Evolutionary conservation across 2,888 invertebrate species (phyloP).

Genomic region (Acanthosepion lycidas): DNA sequence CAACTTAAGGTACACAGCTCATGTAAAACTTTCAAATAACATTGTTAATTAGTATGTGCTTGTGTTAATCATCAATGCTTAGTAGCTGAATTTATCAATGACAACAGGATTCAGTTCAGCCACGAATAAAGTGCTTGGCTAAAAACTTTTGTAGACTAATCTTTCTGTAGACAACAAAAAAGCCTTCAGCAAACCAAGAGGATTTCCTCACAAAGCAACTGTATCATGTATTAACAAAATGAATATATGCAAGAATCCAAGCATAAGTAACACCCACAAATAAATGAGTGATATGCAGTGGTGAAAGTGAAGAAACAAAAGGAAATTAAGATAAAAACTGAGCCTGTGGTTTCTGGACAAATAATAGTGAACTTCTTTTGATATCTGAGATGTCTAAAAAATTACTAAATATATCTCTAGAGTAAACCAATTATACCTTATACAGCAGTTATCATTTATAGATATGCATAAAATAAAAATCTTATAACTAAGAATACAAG

Average conservation of each 20-base stretch:
- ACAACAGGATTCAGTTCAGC: not conserved
- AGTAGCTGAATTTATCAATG: not conserved
- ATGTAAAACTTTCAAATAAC: not conserved
- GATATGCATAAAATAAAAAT: not conserved
- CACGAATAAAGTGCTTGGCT: not conserved
- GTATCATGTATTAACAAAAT: not conserved
- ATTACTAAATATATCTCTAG: not conserved
- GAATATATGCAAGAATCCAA: not conserved
- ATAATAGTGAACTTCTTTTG: not conserved
- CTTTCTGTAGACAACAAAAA: not conserved
- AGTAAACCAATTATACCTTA: not conserved
- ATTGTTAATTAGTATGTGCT: not conserved
- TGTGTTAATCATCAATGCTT: not conserved
- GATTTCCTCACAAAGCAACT: not conserved
- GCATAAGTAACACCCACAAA: not conserved
- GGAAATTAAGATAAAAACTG: not conserved
- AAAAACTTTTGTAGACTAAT: not conserved
- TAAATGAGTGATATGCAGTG: not conserved
- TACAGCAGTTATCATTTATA: not conserved
- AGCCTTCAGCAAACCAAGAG: not conserved
- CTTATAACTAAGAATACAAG: not conserved
- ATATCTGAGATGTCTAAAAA: not conserved
- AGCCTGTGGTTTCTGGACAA: not conserved
- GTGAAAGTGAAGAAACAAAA: not conserved
- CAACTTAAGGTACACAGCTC: not conserved